These are phyloP conservation scores for Diogma glabrata DNA, from an alignment of 2,888 invertebrate species.

Conservation along the genomic window DNA sequence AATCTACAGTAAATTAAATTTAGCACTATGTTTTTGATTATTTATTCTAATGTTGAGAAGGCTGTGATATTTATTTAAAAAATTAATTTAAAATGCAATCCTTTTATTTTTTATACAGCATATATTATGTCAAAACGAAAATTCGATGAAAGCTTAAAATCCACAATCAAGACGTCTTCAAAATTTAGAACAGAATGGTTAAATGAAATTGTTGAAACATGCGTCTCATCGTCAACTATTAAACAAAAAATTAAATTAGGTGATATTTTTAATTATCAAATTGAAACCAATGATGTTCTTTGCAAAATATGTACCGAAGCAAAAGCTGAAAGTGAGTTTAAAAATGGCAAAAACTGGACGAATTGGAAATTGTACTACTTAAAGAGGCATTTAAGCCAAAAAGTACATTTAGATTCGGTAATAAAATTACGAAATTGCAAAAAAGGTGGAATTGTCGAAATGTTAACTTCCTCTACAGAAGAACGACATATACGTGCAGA, in stretches of 20 bases:
- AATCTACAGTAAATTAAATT: not conserved
- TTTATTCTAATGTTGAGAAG: conserved; percentile 4
- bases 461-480: conserved; percentile 7
- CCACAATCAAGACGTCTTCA: conserved; percentile 1
- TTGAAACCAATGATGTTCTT: conserved; percentile 8
- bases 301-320: conserved; percentile 10
- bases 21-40: not conserved
- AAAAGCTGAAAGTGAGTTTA: conserved; percentile 6
- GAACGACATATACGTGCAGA: conserved; percentile 7
- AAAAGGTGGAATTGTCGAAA: conserved; percentile 9
- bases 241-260: conserved; percentile 10
- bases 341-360: not conserved
- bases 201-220: conserved; percentile 8
- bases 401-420: conserved; percentile 7
- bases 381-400: conserved; percentile 9
- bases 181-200: conserved; percentile 9
- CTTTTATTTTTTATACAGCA: too few relatives aligned
- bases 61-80: not conserved
- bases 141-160: not conserved
- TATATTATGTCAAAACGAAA: conserved; percentile 5
- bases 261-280: conserved; percentile 11
- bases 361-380: conserved; percentile 5
- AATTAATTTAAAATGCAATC: not conserved
- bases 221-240: not conserved
- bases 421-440: conserved; percentile 8